Percentiles rank a stretch among this genome's conserved stretches.
These are phyloP conservation scores for Gorilla gorilla DNA, from an alignment of 2,113 vertebrate species.

Conservation along the genomic window DNA sequence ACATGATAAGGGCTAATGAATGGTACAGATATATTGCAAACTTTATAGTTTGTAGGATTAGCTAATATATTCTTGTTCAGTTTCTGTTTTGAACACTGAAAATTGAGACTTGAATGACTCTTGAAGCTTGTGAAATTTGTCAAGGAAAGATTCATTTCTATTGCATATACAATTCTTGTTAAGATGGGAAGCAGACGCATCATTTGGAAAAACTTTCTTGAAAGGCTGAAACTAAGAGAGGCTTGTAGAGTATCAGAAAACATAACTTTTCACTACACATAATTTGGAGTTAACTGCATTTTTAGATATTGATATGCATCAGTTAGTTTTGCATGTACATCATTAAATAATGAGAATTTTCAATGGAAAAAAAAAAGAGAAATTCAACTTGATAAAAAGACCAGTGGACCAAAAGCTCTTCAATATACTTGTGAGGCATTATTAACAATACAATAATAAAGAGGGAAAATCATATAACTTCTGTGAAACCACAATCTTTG, in stretches of 20 bases:
- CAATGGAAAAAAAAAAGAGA: not conserved
- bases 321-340: not conserved
- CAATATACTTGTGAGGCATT: not conserved
- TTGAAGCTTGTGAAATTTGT: not conserved
- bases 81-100: conserved; percentile 22
- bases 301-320: not conserved
- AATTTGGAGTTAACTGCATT: not conserved
- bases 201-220: not conserved
- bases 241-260: not conserved
- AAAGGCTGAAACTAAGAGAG: conserved; percentile 18
- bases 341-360: not conserved
- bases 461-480: conserved; percentile 23
- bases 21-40: not conserved
- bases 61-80: not conserved
- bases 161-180: not conserved
- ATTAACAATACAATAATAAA: not conserved
- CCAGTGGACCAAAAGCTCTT: not conserved
- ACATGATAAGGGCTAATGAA: not conserved
- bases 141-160: not conserved
- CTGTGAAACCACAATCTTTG: not conserved
- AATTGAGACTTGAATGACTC: not conserved
- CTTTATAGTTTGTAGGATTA: not conserved
- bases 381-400: not conserved
- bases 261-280: not conserved
- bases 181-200: not conserved